Conservation (phyloP, 2,888 invertebrate species). For the Loripinus fragilis region DNA sequence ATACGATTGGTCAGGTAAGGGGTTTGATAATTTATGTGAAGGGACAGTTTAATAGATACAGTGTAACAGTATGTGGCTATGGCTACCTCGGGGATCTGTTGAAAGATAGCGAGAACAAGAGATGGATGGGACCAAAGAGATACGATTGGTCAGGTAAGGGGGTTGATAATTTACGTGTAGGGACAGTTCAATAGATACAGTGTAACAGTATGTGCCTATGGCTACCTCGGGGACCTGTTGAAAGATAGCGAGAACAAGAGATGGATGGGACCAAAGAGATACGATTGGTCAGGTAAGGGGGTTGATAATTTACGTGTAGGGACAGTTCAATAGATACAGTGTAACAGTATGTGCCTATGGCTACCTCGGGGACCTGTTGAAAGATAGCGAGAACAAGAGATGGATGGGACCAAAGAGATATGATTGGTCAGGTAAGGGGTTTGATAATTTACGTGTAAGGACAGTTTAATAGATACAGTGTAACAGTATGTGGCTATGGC, state of each 20-base stretch:
- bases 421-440: too few species aligned
- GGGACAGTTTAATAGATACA: slow-evolving; percentile 87
- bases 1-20: slow-evolving; percentile 90
- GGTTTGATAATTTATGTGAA: too few species aligned
- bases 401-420: slow-evolving; percentile 95
- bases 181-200: slow-evolving; percentile 87
- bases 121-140: slow-evolving; percentile 94
- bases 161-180: too few species aligned
- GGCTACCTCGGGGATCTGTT: slow-evolving; percentile 94
- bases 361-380: slow-evolving; percentile 92
- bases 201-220: slow-evolving; percentile 92
- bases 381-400: slow-evolving; percentile 91
- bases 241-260: slow-evolving; percentile 91
- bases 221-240: slow-evolving; percentile 93
- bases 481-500: slow-evolving; percentile 92
- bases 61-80: slow-evolving; percentile 91
- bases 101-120: slow-evolving; percentile 90
- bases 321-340: slow-evolving; percentile 88
- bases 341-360: slow-evolving; percentile 93
- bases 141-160: slow-evolving; percentile 90
- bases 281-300: slow-evolving; percentile 89
- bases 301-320: too few species aligned
- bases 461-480: slow-evolving; percentile 88
- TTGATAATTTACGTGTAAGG: too few species aligned
- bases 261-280: slow-evolving; percentile 94